Evolutionary conservation across 2,888 invertebrate genomes (phyloP), one percentile per base, ranked within the genome.

Genomic region (Clusia tigrina): DNA sequence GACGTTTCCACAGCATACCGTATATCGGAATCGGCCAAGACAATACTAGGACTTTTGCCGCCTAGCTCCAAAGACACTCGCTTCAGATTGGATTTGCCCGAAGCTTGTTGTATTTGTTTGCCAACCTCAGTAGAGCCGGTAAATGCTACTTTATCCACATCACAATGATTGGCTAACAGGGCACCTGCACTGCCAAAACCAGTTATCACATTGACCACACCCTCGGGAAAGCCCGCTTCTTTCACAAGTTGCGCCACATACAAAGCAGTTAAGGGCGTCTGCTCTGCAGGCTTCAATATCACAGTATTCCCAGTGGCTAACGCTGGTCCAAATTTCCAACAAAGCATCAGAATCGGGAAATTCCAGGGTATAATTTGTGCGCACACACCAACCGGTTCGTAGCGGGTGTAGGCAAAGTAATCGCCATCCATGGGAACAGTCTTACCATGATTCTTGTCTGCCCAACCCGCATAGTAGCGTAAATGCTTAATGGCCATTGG

Each of bases 331-430:
- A 98, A 86, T 85, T 98, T 98, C 98, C 98, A 98, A 10, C 95
- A 90, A 79, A 93, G 90, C 97, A 98, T 98, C 74, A 98, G 82
- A 66, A 94, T 80, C 0, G 94, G 96, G 83, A 95, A 96, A 85
- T 96, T 96, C 96, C 96, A 96, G 0, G 96, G 96, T 68, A 95
- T 94, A 67, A 96, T 96, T 85, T 95, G 95, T 2, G 92, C 96
- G 83, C 95, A 95, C 1, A 96, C 94, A 10, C 96, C 96, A n/a
- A 96, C 92, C 0, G 96, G 96, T 80, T 96, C 96, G 68, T 93
- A 93, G 1, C 93, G 87, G 0, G 94, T 94, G 81, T 95, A 96
- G 0, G 90, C 88, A 76, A 95, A 88, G 83, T 88, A 91, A 51
- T 89, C 87, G 1, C 96, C 96, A 78, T 94, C 94, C 70, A 89